A percentile compares a stretch with the other conserved stretches of the same genome.
Evolutionary conservation across 2,113 vertebrate genomes (phyloP).

Genomic region (Oreochromis niloticus): DNA sequence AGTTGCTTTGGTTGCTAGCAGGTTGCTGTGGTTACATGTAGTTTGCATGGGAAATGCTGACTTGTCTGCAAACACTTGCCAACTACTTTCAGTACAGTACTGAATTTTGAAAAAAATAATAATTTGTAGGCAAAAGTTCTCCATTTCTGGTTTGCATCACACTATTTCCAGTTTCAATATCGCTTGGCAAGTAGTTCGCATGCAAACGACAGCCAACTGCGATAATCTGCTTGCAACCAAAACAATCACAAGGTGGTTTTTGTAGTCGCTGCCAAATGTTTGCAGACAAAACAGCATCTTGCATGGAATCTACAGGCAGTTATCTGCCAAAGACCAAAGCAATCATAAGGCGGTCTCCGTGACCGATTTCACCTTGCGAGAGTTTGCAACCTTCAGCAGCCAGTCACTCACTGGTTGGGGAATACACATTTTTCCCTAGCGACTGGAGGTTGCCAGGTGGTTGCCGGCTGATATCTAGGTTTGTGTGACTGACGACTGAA

Average conservation of each 20-base stretch:
- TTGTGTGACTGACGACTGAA: not conserved
- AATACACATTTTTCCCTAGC: not conserved
- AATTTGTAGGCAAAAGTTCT: not conserved
- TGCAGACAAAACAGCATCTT: not conserved
- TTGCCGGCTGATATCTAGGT: not conserved
- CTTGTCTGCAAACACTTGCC: not conserved
- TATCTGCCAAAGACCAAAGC: not conserved
- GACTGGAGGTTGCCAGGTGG: not conserved
- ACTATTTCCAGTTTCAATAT: not conserved
- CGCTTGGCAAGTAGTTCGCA: not conserved
- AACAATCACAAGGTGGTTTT: not conserved
- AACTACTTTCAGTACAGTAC: not conserved
- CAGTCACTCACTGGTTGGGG: not conserved
- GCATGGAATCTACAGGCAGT: not conserved
- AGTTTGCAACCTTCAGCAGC: not conserved
- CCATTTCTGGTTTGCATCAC: not conserved
- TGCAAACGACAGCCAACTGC: not conserved
- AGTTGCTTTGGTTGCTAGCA: not conserved
- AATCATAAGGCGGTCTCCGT: accelerated
- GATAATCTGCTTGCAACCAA: not conserved
- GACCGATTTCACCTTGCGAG: not conserved
- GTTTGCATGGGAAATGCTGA: not conserved
- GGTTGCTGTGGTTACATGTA: not conserved
- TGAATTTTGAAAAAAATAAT: not conserved
- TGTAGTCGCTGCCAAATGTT: not conserved